phyloP scores from a whole-genome alignment of 2,888 invertebrate species.

The Eucriotettix oculatus region DNA sequence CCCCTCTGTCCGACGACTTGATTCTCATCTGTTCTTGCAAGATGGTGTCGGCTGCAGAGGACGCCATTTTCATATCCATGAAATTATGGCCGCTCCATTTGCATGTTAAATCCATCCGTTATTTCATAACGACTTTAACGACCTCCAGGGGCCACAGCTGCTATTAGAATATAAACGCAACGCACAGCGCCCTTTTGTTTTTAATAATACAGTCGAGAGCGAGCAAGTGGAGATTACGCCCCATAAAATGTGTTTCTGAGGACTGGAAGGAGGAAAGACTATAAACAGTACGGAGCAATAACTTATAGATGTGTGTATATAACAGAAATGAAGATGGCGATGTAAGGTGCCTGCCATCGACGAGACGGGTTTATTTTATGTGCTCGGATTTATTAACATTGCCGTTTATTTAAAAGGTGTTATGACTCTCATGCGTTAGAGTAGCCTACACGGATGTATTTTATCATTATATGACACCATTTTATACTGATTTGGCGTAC shows the following conservation, averaged over 20 bases:
- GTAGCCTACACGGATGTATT: no score
- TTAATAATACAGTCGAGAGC: conserved; percentile 6
- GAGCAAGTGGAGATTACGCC: neutral
- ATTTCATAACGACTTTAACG: conserved; percentile 9
- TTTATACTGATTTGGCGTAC: no score
- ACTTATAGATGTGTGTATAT: neutral
- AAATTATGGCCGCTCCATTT: conserved; percentile 9
- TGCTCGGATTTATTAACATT: no score
- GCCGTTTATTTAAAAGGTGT: no score
- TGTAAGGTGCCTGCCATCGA: neutral
- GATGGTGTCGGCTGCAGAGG: conserved; percentile 7
- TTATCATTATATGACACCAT: no score
- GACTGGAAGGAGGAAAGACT: neutral
- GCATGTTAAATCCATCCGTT: conserved; percentile 9
- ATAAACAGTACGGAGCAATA: neutral
- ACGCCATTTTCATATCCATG: conserved; percentile 9
- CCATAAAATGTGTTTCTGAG: neutral
- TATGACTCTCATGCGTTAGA: no score
- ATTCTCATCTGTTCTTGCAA: conserved; percentile 9
- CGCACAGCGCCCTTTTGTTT: conserved; percentile 4
- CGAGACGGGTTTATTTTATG: neutral
- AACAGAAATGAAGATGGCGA: neutral
- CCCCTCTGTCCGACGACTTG: conserved; percentile 2
- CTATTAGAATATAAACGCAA: conserved; percentile 8
- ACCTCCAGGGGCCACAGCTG: conserved; percentile 6